Conservation (phyloP, 2,888 invertebrate species). For the Amblyjoppa fuscipennis region DNA sequence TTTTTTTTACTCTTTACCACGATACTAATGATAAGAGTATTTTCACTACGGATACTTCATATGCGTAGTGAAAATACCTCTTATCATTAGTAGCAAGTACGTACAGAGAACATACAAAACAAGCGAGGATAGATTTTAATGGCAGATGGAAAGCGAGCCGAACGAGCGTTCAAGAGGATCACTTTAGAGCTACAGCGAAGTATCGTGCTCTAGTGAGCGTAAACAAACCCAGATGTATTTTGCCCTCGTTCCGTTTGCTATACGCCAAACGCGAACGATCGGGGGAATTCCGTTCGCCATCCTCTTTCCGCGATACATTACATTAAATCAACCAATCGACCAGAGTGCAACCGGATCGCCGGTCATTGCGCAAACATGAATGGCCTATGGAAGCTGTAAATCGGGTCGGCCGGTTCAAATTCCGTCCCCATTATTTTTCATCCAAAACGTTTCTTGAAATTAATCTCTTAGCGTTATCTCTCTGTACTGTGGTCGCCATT, state of each 20-base stretch:
- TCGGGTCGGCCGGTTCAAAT: background rate
- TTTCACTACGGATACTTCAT: background rate
- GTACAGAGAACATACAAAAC: background rate
- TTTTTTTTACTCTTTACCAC: no score
- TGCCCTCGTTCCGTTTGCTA: conserved; percentile 34
- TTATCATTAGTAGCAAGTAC: background rate
- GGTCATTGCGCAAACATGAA: background rate
- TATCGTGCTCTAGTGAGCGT: conserved; percentile 29
- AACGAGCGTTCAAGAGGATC: background rate
- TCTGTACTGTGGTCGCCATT: background rate
- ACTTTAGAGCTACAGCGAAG: background rate
- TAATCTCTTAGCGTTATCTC: background rate
- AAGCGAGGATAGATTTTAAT: background rate
- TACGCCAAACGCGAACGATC: conserved; percentile 25
- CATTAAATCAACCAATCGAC: conserved; percentile 66
- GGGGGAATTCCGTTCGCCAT: background rate
- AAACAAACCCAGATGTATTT: conserved; percentile 66
- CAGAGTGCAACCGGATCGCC: conserved; percentile 20
- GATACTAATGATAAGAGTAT: no score
- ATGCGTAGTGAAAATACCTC: background rate
- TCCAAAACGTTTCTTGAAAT: background rate
- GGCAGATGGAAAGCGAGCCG: conserved; percentile 1
- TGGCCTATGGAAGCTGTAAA: background rate
- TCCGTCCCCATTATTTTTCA: background rate
- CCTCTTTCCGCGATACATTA: conserved; percentile 48